Base-by-base conservation (phyloP, 1,140 invertebrate genomes). In the Calosoma granatense region DNA sequence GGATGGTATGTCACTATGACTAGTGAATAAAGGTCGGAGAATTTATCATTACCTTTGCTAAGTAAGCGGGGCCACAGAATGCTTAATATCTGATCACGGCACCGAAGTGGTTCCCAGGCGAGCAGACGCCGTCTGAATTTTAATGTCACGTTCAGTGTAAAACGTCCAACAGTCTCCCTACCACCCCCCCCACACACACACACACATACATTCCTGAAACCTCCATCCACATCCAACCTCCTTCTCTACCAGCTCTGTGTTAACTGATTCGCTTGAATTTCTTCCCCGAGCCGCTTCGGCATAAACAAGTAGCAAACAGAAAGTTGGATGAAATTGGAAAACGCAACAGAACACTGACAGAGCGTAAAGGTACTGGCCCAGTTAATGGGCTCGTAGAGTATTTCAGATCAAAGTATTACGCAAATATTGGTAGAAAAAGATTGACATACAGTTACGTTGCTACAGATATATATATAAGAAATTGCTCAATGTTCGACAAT, bases 1-100 rank as follows among this genome's bases (percentile, higher is more conserved):
- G n/a, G n/a, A n/a, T n/a, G 26, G 14, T 6, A 30, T 30, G 26
- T 6, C 26, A 14, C 26, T 14, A 30, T 6, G 26, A 36, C 26
- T 36, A 36, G 6, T 12, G 41, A 47, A 47, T 47, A 47, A 47
- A 47, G 41, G 41, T 3, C 41, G n/a, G n/a, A 17, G 41, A 47
- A 47, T 47, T 47, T 47, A 47, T 47, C 41, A 47, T 47, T 47
- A 47, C 41, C 41, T 47, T 47, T 47, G 41, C 17, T 47, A 47
- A 47, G 41, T 47, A 47, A 47, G 41, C 41, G n/a, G n/a, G n/a
- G 41, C 6, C 41, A 17, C 15, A 47, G 41, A 9, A 47, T 47
- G 41, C 41, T 47, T 47, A 47, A 47, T 47, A 47, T 47, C 41
- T 47, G 41, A 47, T 47, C 41, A 47, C 41, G 41, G 9, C 3